phyloP scores from a whole-genome alignment of 1,140 invertebrate genomes.

The Zophobas atratus region DNA sequence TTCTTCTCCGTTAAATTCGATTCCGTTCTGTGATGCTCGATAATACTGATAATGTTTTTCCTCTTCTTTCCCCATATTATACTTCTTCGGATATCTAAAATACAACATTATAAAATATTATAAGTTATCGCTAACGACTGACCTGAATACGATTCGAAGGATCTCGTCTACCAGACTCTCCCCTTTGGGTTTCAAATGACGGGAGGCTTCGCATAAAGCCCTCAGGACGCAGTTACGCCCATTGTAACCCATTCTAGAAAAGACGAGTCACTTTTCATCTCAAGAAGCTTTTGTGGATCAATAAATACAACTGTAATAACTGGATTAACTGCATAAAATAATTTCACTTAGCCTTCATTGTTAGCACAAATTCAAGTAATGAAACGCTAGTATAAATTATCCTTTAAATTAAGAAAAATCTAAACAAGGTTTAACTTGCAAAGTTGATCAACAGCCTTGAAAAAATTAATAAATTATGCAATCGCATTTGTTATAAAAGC shows the following conservation, averaged over 20 bases:
- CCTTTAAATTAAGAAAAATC: no score
- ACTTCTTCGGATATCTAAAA: slow-evolving; percentile 21
- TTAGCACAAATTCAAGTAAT: no score
- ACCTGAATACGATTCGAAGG: slow-evolving; percentile 40
- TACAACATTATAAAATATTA: slow-evolving; percentile 15
- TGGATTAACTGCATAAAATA: no score
- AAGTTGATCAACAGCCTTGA: no score
- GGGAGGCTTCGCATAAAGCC: slow-evolving; percentile 81
- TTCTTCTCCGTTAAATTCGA: not conserved
- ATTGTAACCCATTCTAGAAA: slow-evolving; percentile 70
- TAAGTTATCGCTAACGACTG: slow-evolving; percentile 3
- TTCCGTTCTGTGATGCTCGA: not conserved
- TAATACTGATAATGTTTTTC: slow-evolving; percentile 15
- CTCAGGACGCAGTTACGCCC: slow-evolving; percentile 80
- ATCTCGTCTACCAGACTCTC: slow-evolving; percentile 29
- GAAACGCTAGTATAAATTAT: no score
- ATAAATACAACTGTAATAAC: not conserved
- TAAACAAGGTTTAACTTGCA: no score
- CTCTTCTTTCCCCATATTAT: slow-evolving; percentile 1
- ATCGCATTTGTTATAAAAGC: no score
- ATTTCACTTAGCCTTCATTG: no score
- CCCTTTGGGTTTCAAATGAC: slow-evolving; percentile 67
- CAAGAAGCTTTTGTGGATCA: not conserved
- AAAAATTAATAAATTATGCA: no score
- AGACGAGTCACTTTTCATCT: slow-evolving; percentile 1